Conservation (phyloP, 2,888 invertebrate genomes). For the Petrolisthes cinctipes region DNA sequence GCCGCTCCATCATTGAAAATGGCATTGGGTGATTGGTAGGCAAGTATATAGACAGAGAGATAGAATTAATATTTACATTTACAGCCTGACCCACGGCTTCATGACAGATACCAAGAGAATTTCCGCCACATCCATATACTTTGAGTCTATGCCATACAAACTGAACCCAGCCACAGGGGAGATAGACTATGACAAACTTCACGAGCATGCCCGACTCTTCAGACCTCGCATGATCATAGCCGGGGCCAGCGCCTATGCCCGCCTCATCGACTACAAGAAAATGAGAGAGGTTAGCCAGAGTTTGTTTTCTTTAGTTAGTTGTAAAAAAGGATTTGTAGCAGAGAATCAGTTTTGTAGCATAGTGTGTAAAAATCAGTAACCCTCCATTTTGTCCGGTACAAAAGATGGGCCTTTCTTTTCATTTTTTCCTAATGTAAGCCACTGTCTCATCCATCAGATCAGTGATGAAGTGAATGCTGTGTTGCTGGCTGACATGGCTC, state of each 20-base stretch:
- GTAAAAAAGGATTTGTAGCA: conserved; percentile 66
- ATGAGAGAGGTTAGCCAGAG: conserved; percentile 70
- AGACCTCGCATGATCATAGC: conserved; percentile 75
- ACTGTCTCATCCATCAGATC: conserved; percentile 68
- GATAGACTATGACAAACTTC: conserved; percentile 75
- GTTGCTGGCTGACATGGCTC: conserved; percentile 77
- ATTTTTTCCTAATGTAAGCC: background rate
- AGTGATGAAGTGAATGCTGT: conserved; percentile 72
- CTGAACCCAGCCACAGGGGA: conserved; percentile 73
- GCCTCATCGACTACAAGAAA: conserved; percentile 73
- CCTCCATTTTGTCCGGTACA: background rate
- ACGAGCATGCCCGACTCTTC: conserved; percentile 73
- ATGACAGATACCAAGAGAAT: conserved; percentile 74
- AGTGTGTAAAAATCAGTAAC: conserved; percentile 56
- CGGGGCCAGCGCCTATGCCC: conserved; percentile 72
- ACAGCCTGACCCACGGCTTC: conserved; percentile 72
- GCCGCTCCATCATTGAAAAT: too few species aligned
- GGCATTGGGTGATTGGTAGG: background rate
- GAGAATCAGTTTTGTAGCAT: background rate
- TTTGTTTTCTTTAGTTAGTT: conserved; percentile 66
- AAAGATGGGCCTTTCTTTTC: conserved; percentile 52
- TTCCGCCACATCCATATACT: conserved; percentile 75
- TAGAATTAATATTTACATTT: conserved; percentile 3
- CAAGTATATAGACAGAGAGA: background rate
- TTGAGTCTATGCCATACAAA: conserved; percentile 76